phyloP scores from a whole-genome alignment of 2,888 invertebrate genomes.

The Caenorhabditis sp. region DNA sequence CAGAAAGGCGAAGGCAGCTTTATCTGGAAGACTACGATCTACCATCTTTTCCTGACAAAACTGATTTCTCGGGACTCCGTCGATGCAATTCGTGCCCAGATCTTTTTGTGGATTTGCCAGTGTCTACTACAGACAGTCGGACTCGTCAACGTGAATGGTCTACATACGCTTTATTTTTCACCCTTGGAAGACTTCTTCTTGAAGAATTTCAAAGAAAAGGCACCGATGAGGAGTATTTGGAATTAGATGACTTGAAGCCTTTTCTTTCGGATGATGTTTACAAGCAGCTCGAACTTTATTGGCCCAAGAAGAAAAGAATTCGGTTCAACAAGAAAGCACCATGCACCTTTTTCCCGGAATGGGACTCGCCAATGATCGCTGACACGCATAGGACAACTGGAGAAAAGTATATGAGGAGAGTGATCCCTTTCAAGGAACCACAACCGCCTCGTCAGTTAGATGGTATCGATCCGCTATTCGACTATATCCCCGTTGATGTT shows the following conservation, averaged over 20 bases:
- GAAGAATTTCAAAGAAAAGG: not conserved
- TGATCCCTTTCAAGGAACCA: conserved; percentile 42
- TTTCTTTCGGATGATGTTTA: not conserved
- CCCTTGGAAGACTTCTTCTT: not conserved
- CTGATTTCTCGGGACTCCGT: not conserved
- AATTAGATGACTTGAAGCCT: not conserved
- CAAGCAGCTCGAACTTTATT: not conserved
- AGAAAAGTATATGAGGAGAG: conserved; percentile 13
- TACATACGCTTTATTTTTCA: no score
- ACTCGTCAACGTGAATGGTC: no score
- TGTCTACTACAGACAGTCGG: no score
- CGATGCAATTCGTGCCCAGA: conserved; percentile 18
- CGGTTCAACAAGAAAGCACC: no score
- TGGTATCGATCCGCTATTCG: conserved; percentile 15
- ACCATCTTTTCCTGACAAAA: not conserved
- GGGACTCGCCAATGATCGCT: conserved; percentile 60
- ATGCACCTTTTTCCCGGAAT: no score
- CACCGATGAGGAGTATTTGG: not conserved
- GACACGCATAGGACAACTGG: conserved; percentile 31
- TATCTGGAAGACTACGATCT: conserved; percentile 23
- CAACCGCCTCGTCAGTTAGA: conserved; percentile 47
- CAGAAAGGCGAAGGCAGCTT: not conserved
- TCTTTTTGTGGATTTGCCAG: no score
- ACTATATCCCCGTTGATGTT: conserved; percentile 17
- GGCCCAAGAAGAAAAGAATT: not conserved